Conservation (phyloP, 2,113 vertebrate genomes). For the Neofelis nebulosa region DNA sequence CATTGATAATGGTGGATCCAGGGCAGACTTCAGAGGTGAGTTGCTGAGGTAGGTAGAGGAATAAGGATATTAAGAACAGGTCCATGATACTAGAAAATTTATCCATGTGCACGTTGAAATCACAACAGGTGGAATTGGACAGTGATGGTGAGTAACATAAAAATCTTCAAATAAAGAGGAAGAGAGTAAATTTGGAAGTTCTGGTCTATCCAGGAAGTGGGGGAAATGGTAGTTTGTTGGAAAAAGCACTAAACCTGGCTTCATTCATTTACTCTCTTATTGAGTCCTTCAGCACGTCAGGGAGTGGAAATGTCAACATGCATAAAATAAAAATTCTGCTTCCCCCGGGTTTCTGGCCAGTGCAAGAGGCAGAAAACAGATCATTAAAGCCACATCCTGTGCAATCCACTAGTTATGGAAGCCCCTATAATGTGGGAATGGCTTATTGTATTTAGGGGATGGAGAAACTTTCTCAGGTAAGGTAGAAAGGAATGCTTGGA, state of each 20-base stretch:
- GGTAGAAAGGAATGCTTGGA: not conserved
- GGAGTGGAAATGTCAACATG: not conserved
- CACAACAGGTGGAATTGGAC: not conserved
- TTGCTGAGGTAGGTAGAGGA: not conserved
- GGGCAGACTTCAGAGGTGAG: not conserved
- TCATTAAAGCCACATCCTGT: not conserved
- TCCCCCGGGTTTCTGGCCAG: not conserved
- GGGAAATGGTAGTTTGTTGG: not conserved
- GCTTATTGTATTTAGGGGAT: not conserved
- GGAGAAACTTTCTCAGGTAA: not conserved
- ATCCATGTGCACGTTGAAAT: not conserved
- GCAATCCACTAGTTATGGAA: not conserved
- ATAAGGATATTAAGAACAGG: not conserved
- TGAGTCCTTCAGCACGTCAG: not conserved
- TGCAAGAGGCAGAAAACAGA: not conserved
- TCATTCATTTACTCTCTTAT: not conserved
- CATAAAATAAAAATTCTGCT: not conserved
- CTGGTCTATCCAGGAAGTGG: not conserved
- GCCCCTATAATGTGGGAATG: too few relatives aligned
- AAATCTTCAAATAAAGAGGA: not conserved
- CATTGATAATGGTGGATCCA: not conserved
- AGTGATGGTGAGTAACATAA: not conserved
- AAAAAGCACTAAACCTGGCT: not conserved
- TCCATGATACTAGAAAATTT: not conserved
- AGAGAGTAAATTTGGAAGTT: not conserved